These are phyloP conservation scores for Hirudo medicinalis DNA, from an alignment of 1,140 invertebrate species.

Conservation along the genomic window DNA sequence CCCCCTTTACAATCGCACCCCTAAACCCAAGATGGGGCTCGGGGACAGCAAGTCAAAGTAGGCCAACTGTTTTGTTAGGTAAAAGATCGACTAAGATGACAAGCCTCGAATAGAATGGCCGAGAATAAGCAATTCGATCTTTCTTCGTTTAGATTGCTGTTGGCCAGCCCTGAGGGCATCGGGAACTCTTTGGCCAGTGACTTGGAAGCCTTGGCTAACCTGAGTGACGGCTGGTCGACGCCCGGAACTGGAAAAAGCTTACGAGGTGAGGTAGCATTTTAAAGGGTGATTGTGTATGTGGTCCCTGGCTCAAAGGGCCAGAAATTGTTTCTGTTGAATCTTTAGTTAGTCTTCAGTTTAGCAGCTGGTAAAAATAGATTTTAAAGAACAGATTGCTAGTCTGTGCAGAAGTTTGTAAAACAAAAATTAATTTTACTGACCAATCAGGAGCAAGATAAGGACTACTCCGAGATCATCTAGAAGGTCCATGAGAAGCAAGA, in stretches of 20 bases:
- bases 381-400: no score
- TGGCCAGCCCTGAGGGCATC: background rate
- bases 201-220: conserved; percentile 1
- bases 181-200: background rate
- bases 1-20: background rate
- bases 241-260: background rate
- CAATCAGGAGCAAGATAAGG: no score
- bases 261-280: background rate
- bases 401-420: no score
- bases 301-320: no score
- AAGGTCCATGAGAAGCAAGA: no score
- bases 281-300: no score
- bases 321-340: no score
- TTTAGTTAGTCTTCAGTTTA: no score
- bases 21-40: conserved; percentile 1
- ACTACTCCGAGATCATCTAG: no score
- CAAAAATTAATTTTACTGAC: no score
- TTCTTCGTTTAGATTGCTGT: background rate
- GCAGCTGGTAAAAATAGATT: no score
- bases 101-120: background rate
- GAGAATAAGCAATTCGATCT: no score
- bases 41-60: background rate
- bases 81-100: background rate
- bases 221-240: background rate
- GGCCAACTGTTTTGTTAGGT: background rate